Evolutionary conservation across 1,140 invertebrate genomes (phyloP).

Genomic region (Lordiphosa clarofinis): DNA sequence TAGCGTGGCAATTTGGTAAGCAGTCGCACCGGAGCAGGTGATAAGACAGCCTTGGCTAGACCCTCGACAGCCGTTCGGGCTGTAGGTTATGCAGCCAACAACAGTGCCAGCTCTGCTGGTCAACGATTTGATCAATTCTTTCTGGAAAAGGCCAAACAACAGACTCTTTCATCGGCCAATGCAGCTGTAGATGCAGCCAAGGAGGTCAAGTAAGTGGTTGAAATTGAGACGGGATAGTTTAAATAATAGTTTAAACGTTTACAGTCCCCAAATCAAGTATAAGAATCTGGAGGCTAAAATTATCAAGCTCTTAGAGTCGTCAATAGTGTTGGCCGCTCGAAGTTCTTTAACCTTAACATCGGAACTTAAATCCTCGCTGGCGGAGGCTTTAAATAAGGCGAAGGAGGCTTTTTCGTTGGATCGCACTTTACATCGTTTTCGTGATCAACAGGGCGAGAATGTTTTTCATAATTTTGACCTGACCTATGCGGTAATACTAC

Average conservation of each 20-base stretch:
- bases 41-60: conserved; percentile 80
- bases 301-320: conserved; percentile 91
- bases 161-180: conserved; percentile 61
- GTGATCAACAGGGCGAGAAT: conserved; percentile 92
- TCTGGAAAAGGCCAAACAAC: conserved; percentile 83
- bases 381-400: conserved; percentile 90
- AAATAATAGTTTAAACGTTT: background rate
- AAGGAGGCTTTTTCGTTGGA: conserved; percentile 98
- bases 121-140: conserved; percentile 88
- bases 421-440: conserved; percentile 90
- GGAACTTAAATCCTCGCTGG: conserved; percentile 44
- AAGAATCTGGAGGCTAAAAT: conserved; percentile 90
- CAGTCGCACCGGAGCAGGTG: conserved; percentile 53
- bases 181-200: conserved; percentile 82
- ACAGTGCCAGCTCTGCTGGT: conserved; percentile 64
- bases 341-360: conserved; percentile 18
- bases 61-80: conserved; percentile 98
- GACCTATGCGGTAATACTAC: conserved; percentile 90
- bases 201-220: conserved; percentile 82
- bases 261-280: conserved; percentile 91
- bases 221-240: background rate
- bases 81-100: conserved; percentile 93
- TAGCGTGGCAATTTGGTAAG: conserved; percentile 70
- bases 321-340: conserved; percentile 83
- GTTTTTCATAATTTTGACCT: conserved; percentile 95